Evolutionary conservation across 35 echinoderm and acorn worm species (phyloP).

Genomic region (Heliocidaris tuberculata): DNA sequence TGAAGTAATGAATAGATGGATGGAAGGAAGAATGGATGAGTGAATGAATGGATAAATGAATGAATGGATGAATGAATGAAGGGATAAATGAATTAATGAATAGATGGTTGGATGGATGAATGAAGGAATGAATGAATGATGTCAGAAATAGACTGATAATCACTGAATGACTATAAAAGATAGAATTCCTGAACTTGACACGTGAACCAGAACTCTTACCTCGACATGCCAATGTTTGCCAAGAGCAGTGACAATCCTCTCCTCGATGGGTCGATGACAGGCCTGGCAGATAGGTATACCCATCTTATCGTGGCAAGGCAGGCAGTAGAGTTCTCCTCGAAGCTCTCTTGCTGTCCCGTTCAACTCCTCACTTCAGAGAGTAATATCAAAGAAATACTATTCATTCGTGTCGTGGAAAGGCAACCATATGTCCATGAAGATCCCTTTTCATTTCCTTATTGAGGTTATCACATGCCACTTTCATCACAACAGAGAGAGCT

Average conservation of each 20-base stretch:
- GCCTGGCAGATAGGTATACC: constrained; percentile 97
- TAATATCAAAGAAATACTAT: background rate
- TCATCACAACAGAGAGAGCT: background rate
- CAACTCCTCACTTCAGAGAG: constrained; percentile 77
- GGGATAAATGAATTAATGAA: too few species aligned
- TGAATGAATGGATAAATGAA: too few species aligned
- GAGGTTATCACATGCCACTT: background rate
- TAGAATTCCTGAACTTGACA: too few species aligned
- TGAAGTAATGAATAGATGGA: too few species aligned
- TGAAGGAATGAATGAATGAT: too few species aligned
- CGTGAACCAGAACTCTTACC: constrained; percentile 21
- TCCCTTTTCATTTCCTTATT: background rate
- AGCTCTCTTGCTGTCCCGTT: constrained; percentile 83
- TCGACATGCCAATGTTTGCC: constrained; percentile 99
- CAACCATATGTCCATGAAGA: too few species aligned
- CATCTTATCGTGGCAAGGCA: constrained; percentile 99
- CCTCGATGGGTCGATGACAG: constrained; percentile 97
- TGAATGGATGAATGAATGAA: too few species aligned
- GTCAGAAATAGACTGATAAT: too few species aligned
- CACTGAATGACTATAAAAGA: too few species aligned
- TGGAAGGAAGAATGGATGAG: too few species aligned
- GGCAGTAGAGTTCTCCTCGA: constrained; percentile 92
- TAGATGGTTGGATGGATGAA: too few species aligned
- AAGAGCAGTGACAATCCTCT: constrained; percentile 90
- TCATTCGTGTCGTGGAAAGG: too few species aligned